Percentiles rank a stretch among this genome's conserved stretches.
Evolutionary conservation across 2,113 vertebrate species (phyloP).

Genomic region (Malurus cyaneus): DNA sequence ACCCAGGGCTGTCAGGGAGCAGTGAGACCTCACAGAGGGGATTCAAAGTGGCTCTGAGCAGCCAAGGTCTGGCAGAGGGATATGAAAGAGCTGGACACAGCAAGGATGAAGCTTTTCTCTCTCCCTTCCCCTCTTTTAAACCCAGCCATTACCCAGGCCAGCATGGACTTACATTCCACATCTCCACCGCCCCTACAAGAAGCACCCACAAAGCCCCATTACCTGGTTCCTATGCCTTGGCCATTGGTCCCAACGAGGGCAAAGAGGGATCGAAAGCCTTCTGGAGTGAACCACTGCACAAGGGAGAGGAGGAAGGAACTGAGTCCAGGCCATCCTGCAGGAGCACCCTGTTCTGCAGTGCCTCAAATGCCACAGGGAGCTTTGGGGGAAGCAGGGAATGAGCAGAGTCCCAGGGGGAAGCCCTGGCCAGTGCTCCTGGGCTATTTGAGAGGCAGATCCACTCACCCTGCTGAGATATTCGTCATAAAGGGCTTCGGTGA

Average conservation of each 20-base stretch:
- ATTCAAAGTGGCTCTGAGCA: background rate
- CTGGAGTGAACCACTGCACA: constrained; percentile 92
- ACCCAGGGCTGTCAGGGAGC: background rate
- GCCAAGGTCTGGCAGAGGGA: background rate
- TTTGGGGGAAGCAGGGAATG: background rate
- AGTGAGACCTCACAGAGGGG: accelerated
- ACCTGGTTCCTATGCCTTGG: constrained; percentile 98
- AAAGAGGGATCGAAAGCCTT: constrained; percentile 94
- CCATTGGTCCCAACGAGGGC: constrained; percentile 95
- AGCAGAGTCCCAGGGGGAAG: background rate
- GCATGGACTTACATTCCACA: background rate
- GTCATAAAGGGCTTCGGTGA: constrained; percentile 87
- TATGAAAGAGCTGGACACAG: background rate
- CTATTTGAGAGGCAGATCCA: background rate
- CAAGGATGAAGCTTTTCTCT: background rate
- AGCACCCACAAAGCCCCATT: background rate
- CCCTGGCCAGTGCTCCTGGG: background rate
- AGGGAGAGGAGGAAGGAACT: constrained; percentile 1
- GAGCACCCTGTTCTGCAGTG: background rate
- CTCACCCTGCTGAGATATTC: constrained; percentile 89
- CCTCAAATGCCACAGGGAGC: background rate
- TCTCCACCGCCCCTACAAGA: background rate
- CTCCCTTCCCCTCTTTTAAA: background rate
- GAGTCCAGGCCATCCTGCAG: background rate
- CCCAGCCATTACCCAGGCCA: background rate